These are phyloP conservation scores for Clamator glandarius DNA, from an alignment of 2,797 vertebrate genomes.

Conservation along the genomic window DNA sequence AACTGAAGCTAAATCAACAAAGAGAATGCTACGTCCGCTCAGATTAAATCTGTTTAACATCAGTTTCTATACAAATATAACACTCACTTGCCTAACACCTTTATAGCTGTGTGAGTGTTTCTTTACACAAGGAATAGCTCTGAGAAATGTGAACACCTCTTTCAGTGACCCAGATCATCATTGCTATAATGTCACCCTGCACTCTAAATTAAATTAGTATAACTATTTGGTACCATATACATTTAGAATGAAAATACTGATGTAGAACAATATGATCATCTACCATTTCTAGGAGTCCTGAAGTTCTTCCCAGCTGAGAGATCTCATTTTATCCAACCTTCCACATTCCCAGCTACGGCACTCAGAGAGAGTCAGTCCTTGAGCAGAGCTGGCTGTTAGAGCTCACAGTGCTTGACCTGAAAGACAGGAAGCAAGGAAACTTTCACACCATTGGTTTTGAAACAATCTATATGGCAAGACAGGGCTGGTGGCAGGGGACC, in stretches of 20 bases:
- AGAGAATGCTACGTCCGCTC: background rate
- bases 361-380: background rate
- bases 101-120: background rate
- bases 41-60: background rate
- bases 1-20: slow-evolving; percentile 6
- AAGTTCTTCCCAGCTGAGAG: background rate
- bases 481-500: background rate
- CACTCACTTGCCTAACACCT: background rate
- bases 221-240: background rate
- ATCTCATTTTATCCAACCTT: background rate
- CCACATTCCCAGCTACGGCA: background rate
- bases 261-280: background rate
- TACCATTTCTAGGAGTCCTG: background rate
- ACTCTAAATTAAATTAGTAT: background rate
- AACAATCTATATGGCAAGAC: background rate
- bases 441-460: background rate
- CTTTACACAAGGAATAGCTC: background rate
- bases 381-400: background rate
- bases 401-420: background rate
- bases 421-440: background rate
- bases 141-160: background rate
- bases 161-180: background rate
- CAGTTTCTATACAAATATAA: background rate
- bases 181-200: background rate
- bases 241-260: background rate